These are phyloP conservation scores for Eucera pruinosa DNA, from an alignment of 2,888 invertebrate genomes.

Conservation along the genomic window DNA sequence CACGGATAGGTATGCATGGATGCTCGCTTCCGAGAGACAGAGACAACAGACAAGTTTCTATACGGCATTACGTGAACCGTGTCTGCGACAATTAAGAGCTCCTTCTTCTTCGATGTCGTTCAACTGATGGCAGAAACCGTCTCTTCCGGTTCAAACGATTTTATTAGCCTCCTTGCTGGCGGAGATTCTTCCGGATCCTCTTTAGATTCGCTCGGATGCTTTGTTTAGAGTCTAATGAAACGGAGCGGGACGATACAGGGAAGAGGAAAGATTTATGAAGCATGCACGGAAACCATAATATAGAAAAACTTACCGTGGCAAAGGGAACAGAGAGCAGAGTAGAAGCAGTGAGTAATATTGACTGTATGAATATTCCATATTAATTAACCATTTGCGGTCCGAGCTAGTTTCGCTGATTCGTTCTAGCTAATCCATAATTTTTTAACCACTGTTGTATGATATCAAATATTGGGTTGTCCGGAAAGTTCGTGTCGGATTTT, in stretches of 20 bases:
- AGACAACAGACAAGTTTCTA: slow-evolving; percentile 23
- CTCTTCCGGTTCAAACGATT: slow-evolving; percentile 33
- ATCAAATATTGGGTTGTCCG: too few species aligned
- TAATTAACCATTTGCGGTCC: too few species aligned
- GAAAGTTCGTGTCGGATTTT: too few species aligned
- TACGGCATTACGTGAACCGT: slow-evolving; percentile 51
- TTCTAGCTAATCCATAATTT: too few species aligned
- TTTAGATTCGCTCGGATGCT: slow-evolving; percentile 18
- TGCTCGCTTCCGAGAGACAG: slow-evolving; percentile 59
- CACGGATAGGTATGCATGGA: slow-evolving; percentile 57
- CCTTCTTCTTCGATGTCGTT: slow-evolving; percentile 29
- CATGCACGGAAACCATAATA: slow-evolving; percentile 1
- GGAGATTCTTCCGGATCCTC: slow-evolving; percentile 23
- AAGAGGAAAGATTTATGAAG: slow-evolving; percentile 25
- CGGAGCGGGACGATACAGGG: neutral
- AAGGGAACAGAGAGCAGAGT: too few species aligned
- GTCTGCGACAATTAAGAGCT: slow-evolving; percentile 50
- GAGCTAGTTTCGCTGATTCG: too few species aligned
- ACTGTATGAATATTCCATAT: too few species aligned
- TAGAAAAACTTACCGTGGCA: too few species aligned
- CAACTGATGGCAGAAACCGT: slow-evolving; percentile 1
- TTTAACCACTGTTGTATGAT: too few species aligned
- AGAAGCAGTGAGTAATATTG: too few species aligned
- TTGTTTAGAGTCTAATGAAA: slow-evolving; percentile 11
- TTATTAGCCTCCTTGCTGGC: neutral